Conservation (phyloP, 1,140 invertebrate species). For the Ceratina calcarata region DNA sequence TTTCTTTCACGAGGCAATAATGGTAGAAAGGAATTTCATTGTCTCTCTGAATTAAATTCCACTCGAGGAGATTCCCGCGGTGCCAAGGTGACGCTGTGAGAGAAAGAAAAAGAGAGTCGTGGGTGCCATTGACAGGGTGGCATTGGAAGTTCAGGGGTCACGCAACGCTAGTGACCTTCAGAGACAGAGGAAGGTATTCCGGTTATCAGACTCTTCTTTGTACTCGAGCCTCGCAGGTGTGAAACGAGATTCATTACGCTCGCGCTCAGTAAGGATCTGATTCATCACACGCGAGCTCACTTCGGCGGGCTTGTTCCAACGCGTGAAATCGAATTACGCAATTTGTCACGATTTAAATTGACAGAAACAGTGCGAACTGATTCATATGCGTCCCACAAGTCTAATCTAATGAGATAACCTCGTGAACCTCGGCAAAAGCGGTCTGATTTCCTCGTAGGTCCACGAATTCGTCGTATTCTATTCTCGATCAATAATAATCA, state of each 20-base stretch:
- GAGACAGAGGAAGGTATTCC: slow-evolving; percentile 41
- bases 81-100: slow-evolving; percentile 44
- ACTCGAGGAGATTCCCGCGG: background rate
- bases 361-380: slow-evolving; percentile 12
- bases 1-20: background rate
- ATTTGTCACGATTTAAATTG: slow-evolving; percentile 4
- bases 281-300: background rate
- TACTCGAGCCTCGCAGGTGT: slow-evolving; percentile 32
- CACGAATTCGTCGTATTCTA: background rate
- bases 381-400: slow-evolving; percentile 41
- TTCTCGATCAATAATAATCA: background rate
- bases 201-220: slow-evolving; percentile 45
- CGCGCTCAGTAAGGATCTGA: background rate
- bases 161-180: slow-evolving; percentile 23
- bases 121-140: slow-evolving; percentile 30
- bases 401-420: slow-evolving; percentile 58
- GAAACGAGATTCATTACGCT: slow-evolving; percentile 35
- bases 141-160: slow-evolving; percentile 46
- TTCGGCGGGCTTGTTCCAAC: background rate
- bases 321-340: background rate
- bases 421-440: slow-evolving; percentile 46
- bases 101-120: slow-evolving; percentile 27
- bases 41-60: background rate
- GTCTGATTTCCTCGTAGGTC: slow-evolving; percentile 5
- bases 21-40: slow-evolving; percentile 5